Percentiles rank a stretch among this genome's conserved stretches.
Conservation (phyloP, 2,888 invertebrate genomes). For the Clitarchus hookeri region DNA sequence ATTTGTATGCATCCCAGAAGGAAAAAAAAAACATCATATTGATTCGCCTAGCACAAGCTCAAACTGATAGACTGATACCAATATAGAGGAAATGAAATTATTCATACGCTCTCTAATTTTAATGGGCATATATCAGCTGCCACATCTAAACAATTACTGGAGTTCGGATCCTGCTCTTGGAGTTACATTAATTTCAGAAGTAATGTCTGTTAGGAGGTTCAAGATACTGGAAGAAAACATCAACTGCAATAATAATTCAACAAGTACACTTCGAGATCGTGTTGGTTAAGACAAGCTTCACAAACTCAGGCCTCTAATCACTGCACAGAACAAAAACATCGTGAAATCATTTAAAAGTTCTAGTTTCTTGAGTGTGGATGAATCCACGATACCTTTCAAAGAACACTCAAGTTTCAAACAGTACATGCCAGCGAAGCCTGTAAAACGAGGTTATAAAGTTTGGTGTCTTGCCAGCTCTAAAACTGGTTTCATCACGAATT, state of each 20-base stretch:
- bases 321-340: slow-evolving; percentile 17
- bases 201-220: slow-evolving; percentile 17
- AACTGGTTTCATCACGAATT: slow-evolving; percentile 15
- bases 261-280: background rate
- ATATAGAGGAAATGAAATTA: background rate
- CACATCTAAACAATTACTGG: background rate
- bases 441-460: slow-evolving; percentile 24
- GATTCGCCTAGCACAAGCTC: background rate
- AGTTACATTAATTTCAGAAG: too few relatives aligned
- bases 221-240: slow-evolving; percentile 25
- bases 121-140: background rate
- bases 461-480: slow-evolving; percentile 15
- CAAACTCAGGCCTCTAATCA: slow-evolving; percentile 26
- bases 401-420: background rate
- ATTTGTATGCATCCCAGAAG: background rate
- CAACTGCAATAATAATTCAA: slow-evolving; percentile 31
- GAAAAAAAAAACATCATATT: background rate
- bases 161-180: too few relatives aligned
- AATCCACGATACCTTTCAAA: background rate
- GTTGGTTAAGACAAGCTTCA: slow-evolving; percentile 23
- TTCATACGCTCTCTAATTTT: background rate
- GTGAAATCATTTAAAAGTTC: background rate
- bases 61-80: background rate
- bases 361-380: background rate
- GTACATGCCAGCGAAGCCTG: background rate